Evolutionary conservation across 2,113 vertebrate genomes (phyloP), one percentile per base, ranked within the genome.

Genomic region (Xenopus borealis): DNA sequence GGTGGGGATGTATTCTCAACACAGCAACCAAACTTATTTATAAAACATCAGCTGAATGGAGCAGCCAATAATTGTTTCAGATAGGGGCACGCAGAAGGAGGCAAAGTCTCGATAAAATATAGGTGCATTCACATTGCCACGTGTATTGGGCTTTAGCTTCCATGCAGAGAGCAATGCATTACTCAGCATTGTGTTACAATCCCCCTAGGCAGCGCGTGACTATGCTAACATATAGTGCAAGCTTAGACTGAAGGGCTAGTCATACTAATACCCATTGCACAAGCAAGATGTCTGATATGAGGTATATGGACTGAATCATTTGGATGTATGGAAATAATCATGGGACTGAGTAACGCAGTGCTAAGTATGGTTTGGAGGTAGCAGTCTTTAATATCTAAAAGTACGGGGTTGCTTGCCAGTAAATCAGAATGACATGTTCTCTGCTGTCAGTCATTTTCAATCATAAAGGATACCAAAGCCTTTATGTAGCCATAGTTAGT

Each of bases 1-100:
- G 46, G 33, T 52, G 17, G 40, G 72, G 53, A 67, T 52, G 72
- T 61, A n/a, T 69, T 57, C 67, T 47, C 73, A 69, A 57, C 73
- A 76, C 58, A 63, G 74, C 66, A 63, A 46, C 74, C 66, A 77
- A 23, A 66, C 66, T 76, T 76, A 76, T 76, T 67, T 69, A 76
- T 76, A 76, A 69, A 76, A 76, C 73, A 76, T 76, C 73, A 76
- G 73, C 73, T 57, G 50, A 57, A 59, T 58, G 61, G 47, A 70
- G 33, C 13, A 64, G 66, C 66, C 52, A 70, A 70, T 40, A 18
- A 47, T 69, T 63, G 30, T n/a, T 70, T 46, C 55, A 30, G 14
- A 77, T 5, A 64, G 58, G 33, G 74, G 62, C 58, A 63, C 16
- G 30, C 12, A 61, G 17, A 64, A 57, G 50, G 17, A 57, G 74